Base-by-base conservation (phyloP, 1,140 invertebrate genomes). In the Megathymus violae region DNA sequence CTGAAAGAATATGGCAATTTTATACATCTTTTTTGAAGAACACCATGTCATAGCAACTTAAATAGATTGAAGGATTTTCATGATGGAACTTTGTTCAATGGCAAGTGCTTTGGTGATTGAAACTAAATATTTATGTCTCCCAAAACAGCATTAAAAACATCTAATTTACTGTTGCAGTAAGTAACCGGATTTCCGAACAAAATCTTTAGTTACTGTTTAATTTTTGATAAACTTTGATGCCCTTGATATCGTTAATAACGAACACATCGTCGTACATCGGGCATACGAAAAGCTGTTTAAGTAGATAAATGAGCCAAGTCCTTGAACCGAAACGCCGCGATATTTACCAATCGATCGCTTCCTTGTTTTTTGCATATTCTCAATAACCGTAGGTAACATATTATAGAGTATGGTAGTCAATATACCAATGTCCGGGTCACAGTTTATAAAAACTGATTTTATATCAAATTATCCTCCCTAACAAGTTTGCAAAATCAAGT, bases 281-380 rank as follows among this genome's bases (percentile, higher is more conserved):
- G 40, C 41, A 58, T 46, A 41, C 41, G 41, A 27, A 46, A 58
- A 43, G 31, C 22, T 15, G 38, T 27, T 36, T 36, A 36, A 58
- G 40, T 58, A 43, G n/a, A 48, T 36, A 48, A 46, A 51, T 34
- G 14, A 25, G 41, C 7, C 48, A 34, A 56, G 56, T 52, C 17
- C 63, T 46, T 50, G 59, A 59, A 51, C 54, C 54, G 13, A 31
- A 22, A 34, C 56, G 22, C 25, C 36, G 19, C 43, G 25, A 54
- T 46, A 65, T 60, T 59, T 65, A 38, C 46, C 47, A 59, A 19
- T 34, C 47, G 16, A 52, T 54, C 50, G 63, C 63, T 65, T 65
- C 54, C 52, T 64, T 51, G 25, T 64, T 64, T 64, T 64, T 64
- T 48, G 34, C 51, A 43, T 50, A 41, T 58, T 58, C 9, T 58